These are phyloP conservation scores for Protophormia terraenovae DNA, from an alignment of 2,888 invertebrate genomes.

Conservation along the genomic window DNA sequence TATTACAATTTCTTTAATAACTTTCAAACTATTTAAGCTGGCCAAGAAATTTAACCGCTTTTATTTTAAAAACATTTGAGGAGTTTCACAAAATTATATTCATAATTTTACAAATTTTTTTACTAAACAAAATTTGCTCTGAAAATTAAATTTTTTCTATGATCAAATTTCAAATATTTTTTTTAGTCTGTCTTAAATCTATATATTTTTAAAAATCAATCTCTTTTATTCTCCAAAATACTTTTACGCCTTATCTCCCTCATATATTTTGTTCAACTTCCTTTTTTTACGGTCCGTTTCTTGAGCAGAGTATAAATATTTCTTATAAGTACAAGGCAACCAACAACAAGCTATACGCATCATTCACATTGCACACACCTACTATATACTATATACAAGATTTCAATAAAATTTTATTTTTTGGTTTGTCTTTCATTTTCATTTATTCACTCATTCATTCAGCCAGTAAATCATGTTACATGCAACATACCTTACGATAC, in stretches of 20 bases:
- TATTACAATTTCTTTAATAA: too few relatives aligned
- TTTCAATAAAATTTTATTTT: conserved; percentile 45
- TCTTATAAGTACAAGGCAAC: background rate
- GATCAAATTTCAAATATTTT: too few relatives aligned
- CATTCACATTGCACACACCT: background rate
- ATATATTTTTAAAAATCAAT: too few relatives aligned
- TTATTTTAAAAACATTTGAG: too few relatives aligned
- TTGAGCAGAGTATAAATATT: conserved; percentile 34
- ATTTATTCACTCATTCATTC: conserved; percentile 52
- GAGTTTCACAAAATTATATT: too few relatives aligned
- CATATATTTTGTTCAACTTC: background rate
- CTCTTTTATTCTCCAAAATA: background rate
- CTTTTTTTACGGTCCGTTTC: conserved; percentile 17
- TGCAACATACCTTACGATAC: conserved; percentile 30
- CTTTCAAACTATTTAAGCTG: too few relatives aligned
- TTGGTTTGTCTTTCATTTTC: conserved; percentile 45
- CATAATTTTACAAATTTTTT: too few relatives aligned
- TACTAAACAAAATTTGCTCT: too few relatives aligned
- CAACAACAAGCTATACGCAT: conserved; percentile 1
- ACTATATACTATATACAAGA: background rate
- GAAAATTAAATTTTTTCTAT: too few relatives aligned
- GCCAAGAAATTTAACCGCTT: too few relatives aligned
- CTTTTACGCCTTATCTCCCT: background rate
- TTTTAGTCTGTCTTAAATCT: too few relatives aligned
- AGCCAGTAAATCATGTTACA: conserved; percentile 58